Percentiles rank a stretch among this genome's conserved stretches.
These are phyloP conservation scores for Cranoglanis bouderius DNA, from an alignment of 2,113 vertebrate species.

Conservation along the genomic window DNA sequence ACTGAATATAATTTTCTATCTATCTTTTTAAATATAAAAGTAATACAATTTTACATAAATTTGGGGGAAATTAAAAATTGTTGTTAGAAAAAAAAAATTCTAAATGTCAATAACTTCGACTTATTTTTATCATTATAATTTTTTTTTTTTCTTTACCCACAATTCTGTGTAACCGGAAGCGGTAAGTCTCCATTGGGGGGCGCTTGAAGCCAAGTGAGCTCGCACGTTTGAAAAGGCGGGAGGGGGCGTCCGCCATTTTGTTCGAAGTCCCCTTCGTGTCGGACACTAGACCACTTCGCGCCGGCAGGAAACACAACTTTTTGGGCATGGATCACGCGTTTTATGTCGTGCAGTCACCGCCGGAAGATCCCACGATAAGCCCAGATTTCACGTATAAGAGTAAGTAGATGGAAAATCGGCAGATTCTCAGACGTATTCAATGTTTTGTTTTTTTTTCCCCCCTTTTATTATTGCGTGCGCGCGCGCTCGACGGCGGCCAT, in stretches of 20 bases:
- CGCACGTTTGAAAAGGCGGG: constrained; percentile 32
- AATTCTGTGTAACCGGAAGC: not conserved
- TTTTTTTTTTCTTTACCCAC: not conserved
- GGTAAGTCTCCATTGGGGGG: not conserved
- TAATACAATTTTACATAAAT: no score
- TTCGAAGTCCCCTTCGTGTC: constrained; percentile 46
- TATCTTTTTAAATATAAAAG: no score
- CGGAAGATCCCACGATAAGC: constrained; percentile 37
- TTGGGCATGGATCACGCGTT: constrained; percentile 52
- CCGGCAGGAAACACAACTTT: constrained; percentile 32
- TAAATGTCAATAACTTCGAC: no score
- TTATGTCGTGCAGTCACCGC: constrained; percentile 52
- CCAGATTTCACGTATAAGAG: constrained; percentile 65
- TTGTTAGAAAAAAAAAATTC: no score
- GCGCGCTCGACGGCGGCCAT: constrained; percentile 1
- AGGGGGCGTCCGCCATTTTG: constrained; percentile 46
- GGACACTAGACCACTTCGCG: constrained; percentile 49
- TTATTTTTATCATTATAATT: no score
- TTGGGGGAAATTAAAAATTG: no score
- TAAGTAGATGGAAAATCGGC: constrained; percentile 50
- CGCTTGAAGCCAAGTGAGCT: not conserved
- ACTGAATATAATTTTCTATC: no score
- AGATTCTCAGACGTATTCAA: not conserved
- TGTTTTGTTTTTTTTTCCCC: not conserved
- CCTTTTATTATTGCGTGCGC: not conserved